Evolutionary conservation across 2,888 invertebrate species (phyloP), one percentile per base, ranked within the genome.

Genomic region (Nomada flava): DNA sequence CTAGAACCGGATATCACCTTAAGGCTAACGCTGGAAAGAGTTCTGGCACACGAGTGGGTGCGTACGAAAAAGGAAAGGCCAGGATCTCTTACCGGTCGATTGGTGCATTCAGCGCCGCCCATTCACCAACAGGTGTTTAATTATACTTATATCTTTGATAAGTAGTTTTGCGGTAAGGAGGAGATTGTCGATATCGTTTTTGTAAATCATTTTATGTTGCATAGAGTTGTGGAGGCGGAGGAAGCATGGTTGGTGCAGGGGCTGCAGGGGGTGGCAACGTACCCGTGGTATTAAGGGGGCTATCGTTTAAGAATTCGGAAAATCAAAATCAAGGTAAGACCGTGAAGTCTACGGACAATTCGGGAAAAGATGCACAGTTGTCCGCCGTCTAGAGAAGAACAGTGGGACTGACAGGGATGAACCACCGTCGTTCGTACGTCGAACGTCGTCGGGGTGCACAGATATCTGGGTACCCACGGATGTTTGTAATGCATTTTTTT

Each of bases 1-100:
- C 94, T 98, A 78, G 98, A 98, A 93, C 98, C 98, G 0, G 97
- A 98, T 90, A 96, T 98, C 59, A 96, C 96, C 26, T 94, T 96
- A 79, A 95, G 98, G 78, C 94, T 97, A 88, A 97, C 97, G 26
- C 94, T 98, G 86, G 97, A 97, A 85, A 95, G 97, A 79, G 96
- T 98, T 74, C 93, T 97, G 74, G 95, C 96, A 69, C 97, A 97
- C 92, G 96, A 96, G 86, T 98, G 98, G 98, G 94, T 96, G 64
- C 94, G 95, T 86, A 95, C 95, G 57, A 95, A 95, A 59, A 96
- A 96, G 91, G 96, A 96, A 81, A 95, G 95, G 92, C 94, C 95
- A 72, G 94, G 95, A 20, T 95, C 95, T 83, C 92, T 96, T 68
- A 94, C 95, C 91, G 96, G 96, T 42, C 94, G 96, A 63, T 93